Base-by-base conservation (phyloP, 1,140 invertebrate species). In the Colletes gigas region DNA sequence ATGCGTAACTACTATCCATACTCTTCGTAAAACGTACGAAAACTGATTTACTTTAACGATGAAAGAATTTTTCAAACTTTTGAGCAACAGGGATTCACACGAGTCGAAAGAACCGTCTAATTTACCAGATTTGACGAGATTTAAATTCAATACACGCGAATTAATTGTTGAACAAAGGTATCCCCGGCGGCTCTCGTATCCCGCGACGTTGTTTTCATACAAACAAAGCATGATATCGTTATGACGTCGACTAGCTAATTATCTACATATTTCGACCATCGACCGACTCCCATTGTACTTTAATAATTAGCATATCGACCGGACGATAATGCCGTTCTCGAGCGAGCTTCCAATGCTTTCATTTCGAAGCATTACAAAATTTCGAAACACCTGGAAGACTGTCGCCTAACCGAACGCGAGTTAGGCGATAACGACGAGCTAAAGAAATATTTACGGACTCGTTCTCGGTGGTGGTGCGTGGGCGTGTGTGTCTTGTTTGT, bases 81-180 rank as follows among this genome's bases (percentile, higher is more conserved):
- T 2, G 30, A 30, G 30, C 30, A 30, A 30, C 30, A 30, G n/a
- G n/a, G n/a, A n/a, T n/a, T n/a, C n/a, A n/a, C n/a, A n/a, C n/a
- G n/a, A n/a, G n/a, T n/a, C n/a, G n/a, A n/a, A n/a, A n/a, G 17
- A n/a, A 63, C 41, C 60, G 5, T 66, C 39, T 75, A 30, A 67
- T 47, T 44, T 19, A 39, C 4, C 55, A 44, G 15, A 44, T 70
- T 60, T 9, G 41, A 70, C 55, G 17, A 60, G 14, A 60, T 60
- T 70, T 30, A 62, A 70, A 39, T 44, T 62, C 41, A n/a, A 52
- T 14, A 60, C 14, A 39, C 52, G 17, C 30, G 65, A 39, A 69
- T 69, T 69, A 54, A 77, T 77, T 59, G 59, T 10, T 39, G 14
- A 77, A 77, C 54, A 77, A 77, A 77, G 19, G 14, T n/a, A 14